These are phyloP conservation scores for Lepus timidus DNA, from an alignment of 2,113 vertebrate genomes.

Conservation along the genomic window DNA sequence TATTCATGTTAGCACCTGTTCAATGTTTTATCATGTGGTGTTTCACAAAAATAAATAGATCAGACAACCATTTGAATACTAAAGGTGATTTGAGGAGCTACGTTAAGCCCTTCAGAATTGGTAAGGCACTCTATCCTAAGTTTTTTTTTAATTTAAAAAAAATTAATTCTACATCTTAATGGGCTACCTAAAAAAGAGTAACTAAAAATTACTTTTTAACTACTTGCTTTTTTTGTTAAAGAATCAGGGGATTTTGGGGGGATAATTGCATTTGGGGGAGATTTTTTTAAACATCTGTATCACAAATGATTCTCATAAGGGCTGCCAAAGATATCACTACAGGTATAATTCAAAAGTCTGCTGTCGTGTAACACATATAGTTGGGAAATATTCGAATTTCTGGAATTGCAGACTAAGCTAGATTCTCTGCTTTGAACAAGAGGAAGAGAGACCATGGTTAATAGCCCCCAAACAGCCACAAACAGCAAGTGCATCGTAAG, in stretches of 20 bases:
- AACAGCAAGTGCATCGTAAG: background rate
- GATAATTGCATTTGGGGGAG: constrained; percentile 42
- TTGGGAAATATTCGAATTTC: background rate
- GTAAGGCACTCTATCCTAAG: constrained; percentile 73
- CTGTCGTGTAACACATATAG: background rate
- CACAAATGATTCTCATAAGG: background rate
- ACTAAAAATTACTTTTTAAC: constrained; percentile 76
- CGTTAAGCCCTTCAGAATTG: constrained; percentile 62
- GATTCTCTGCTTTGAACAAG: background rate
- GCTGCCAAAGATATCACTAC: background rate
- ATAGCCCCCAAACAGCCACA: background rate
- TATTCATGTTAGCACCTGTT: background rate
- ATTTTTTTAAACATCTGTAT: background rate
- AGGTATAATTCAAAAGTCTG: background rate
- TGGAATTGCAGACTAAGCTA: background rate
- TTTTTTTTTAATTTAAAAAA: constrained; percentile 78
- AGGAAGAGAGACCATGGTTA: background rate
- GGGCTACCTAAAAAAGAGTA: constrained; percentile 71
- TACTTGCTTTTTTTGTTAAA: constrained; percentile 60
- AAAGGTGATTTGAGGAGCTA: background rate
- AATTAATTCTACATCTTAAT: constrained; percentile 70
- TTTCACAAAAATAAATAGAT: constrained; percentile 55
- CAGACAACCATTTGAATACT: background rate
- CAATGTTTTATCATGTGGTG: background rate
- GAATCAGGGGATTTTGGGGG: background rate